Evolutionary conservation across 2,888 invertebrate species (phyloP).

Genomic region (Nephrotoma appendiculata): DNA sequence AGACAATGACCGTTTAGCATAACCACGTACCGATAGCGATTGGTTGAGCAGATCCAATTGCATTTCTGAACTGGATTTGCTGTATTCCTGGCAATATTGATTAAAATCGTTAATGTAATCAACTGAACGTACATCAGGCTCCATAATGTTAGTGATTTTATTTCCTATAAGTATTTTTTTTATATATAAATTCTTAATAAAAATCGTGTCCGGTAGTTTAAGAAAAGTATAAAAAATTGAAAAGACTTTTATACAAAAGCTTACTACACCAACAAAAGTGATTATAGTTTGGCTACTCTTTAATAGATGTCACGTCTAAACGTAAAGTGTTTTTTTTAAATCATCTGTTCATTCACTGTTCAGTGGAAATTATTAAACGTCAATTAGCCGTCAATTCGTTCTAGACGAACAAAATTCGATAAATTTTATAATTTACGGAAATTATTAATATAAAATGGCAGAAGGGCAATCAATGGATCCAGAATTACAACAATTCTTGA

Average conservation of each 20-base stretch:
- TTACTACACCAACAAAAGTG: background rate
- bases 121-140: background rate
- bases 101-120: slow-evolving; percentile 1
- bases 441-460: background rate
- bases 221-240: background rate
- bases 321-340: background rate
- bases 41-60: slow-evolving; percentile 24
- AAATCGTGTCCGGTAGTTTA: background rate
- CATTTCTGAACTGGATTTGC: slow-evolving; percentile 16
- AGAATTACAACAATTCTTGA: slow-evolving; percentile 70
- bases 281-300: background rate
- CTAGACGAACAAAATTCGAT: background rate
- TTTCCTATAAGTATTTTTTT: background rate
- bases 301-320: background rate
- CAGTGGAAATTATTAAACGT: background rate
- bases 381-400: background rate
- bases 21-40: slow-evolving; percentile 19
- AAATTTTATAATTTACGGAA: background rate
- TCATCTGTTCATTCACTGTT: too few relatives aligned
- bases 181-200: background rate
- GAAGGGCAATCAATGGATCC: slow-evolving; percentile 32
- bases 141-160: background rate
- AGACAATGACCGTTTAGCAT: background rate
- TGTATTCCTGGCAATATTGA: background rate
- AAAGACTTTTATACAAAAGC: background rate